Percentiles rank a stretch among this genome's conserved stretches.
phyloP scores from a whole-genome alignment of 2,888 invertebrate species.

The Stenodera caucasica region DNA sequence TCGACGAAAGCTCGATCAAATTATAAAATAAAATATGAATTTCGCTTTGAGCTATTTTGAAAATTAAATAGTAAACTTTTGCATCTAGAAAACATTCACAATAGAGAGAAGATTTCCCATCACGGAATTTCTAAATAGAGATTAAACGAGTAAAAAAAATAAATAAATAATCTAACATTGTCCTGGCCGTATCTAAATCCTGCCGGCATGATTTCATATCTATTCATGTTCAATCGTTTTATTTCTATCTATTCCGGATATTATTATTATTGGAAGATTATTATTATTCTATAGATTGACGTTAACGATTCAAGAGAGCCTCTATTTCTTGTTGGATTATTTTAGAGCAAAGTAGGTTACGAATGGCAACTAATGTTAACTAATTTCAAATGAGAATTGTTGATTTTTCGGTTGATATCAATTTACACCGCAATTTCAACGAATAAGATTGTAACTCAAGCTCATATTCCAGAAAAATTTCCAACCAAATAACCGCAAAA shows the following conservation, averaged over 20 bases:
- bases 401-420: slow-evolving; percentile 1
- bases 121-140: background rate
- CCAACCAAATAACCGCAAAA: slow-evolving; percentile 6
- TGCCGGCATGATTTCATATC: background rate
- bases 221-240: background rate
- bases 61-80: background rate
- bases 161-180: background rate
- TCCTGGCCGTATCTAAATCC: background rate
- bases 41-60: background rate
- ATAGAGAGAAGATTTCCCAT: background rate
- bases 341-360: too few relatives aligned
- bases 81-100: background rate
- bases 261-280: background rate
- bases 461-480: background rate
- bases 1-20: slow-evolving; percentile 4
- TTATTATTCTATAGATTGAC: too few relatives aligned
- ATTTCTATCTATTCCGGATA: background rate
- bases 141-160: background rate
- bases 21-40: background rate
- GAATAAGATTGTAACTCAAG: background rate
- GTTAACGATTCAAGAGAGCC: too few relatives aligned
- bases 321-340: too few relatives aligned
- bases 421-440: background rate
- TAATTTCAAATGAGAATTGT: too few relatives aligned
- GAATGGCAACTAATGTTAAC: too few relatives aligned